A percentile compares a stretch with the other conserved stretches of the same genome.
phyloP scores from a whole-genome alignment of 1,140 invertebrate species.

The Thereuonema tuberculata region DNA sequence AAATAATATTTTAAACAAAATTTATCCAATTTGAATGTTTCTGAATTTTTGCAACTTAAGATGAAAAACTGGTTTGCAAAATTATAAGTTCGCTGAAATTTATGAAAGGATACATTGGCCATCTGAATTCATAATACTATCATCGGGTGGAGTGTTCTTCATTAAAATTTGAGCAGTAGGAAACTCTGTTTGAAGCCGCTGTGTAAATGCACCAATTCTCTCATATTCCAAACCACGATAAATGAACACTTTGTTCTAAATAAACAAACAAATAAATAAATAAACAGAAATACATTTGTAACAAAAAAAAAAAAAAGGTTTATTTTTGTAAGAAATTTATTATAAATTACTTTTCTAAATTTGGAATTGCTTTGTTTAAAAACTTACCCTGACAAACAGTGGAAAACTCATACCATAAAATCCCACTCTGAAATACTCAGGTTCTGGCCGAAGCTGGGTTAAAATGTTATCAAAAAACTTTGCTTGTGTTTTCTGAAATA shows the following conservation, averaged over 20 bases:
- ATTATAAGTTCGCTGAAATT: no score
- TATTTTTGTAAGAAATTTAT: background rate
- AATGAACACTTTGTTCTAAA: slow-evolving; percentile 88
- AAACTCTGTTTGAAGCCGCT: slow-evolving; percentile 83
- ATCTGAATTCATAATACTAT: slow-evolving; percentile 64
- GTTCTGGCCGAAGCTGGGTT: slow-evolving; percentile 68
- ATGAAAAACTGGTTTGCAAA: no score
- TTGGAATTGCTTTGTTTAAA: slow-evolving; percentile 6
- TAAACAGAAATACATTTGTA: slow-evolving; percentile 2
- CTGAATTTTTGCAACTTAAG: no score
- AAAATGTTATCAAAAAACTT: slow-evolving; percentile 84
- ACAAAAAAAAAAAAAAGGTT: slow-evolving; percentile 11
- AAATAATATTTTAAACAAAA: no score
- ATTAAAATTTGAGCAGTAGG: slow-evolving; percentile 77
- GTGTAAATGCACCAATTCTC: slow-evolving; percentile 83
- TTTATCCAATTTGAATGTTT: no score
- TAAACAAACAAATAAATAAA: slow-evolving; percentile 25
- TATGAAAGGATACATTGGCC: slow-evolving; percentile 52
- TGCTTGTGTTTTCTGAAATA: slow-evolving; percentile 51
- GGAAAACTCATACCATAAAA: slow-evolving; percentile 92
- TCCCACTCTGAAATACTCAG: slow-evolving; percentile 92
- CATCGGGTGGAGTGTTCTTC: slow-evolving; percentile 79
- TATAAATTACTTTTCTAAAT: background rate
- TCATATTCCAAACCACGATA: slow-evolving; percentile 94
- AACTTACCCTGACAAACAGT: slow-evolving; percentile 74